Conservation (phyloP, 1,140 invertebrate species). For the Drosophila ohnishii region DNA sequence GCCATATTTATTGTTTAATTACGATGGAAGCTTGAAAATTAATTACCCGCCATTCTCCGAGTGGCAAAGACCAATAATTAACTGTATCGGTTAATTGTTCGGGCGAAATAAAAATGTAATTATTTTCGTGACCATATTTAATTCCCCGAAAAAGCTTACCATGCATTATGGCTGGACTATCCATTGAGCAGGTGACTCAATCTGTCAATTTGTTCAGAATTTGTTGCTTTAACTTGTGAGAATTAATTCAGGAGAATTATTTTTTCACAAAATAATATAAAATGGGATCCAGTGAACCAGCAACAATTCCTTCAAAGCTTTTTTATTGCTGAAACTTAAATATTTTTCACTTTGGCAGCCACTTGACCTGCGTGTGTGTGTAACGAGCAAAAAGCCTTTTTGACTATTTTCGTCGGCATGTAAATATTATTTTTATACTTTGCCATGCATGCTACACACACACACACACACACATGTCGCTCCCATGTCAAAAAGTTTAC, state of each 20-base stretch:
- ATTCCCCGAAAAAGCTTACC: slow-evolving; percentile 1
- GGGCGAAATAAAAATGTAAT: slow-evolving; percentile 20
- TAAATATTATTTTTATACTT: slow-evolving; percentile 78
- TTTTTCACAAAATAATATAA: not conserved
- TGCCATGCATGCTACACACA: slow-evolving; percentile 31
- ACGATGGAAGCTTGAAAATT: slow-evolving; percentile 63
- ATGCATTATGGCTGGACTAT: not conserved
- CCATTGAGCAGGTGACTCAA: slow-evolving; percentile 1
- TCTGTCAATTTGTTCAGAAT: not conserved
- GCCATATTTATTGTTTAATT: slow-evolving; percentile 76
- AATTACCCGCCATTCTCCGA: slow-evolving; percentile 37
- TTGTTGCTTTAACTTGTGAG: not conserved
- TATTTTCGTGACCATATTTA: slow-evolving; percentile 25
- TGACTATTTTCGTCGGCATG: slow-evolving; percentile 67
- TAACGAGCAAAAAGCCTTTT: slow-evolving; percentile 59
- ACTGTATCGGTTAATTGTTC: slow-evolving; percentile 56
- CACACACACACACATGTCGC: slow-evolving; percentile 10
- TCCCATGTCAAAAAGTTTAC: slow-evolving; percentile 54
- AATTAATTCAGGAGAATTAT: not conserved
- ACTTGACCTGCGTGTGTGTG: slow-evolving; percentile 43
- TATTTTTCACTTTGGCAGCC: slow-evolving; percentile 13
- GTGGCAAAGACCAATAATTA: slow-evolving; percentile 50
- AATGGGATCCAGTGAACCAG: not conserved
- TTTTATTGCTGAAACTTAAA: slow-evolving; percentile 9
- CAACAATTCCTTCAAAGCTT: not conserved